Evolutionary conservation across 1,140 invertebrate genomes (phyloP), one percentile per base, ranked within the genome.

Genomic region (Tachypleus tridentatus): DNA sequence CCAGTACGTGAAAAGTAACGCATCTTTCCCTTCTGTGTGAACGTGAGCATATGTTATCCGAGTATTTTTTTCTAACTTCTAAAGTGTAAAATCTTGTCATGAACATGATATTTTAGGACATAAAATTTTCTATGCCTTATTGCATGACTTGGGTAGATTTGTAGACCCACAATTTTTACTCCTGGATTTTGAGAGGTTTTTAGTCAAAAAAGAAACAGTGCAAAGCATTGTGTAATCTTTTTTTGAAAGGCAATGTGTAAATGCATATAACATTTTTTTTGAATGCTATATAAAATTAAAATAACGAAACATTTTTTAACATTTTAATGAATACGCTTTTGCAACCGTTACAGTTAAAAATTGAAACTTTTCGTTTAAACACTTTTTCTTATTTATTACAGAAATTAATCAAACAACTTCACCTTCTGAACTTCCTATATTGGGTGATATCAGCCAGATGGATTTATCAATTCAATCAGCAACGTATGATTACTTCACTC

Each of bases 371-470:
- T 61, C 49, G 7, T 54, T 59, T 8, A 8, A n/a, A 8, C 60
- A 59, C 11, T 8, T 54, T 4, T 3, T 8, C n/a, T 63, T 65
- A 59, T 59, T 68, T 66, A 64, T 80, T 82, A 62, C 81, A 93
- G 89, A 86, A 75, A 84, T 87, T 71, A 85, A 85, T 75, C 90
- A 93, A 81, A 81, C 83, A 69, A 93, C 89, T 58, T 82, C 80
- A 66, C 90, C 90, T 50, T 75, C 80, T 67, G 86, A 89, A 71
- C 77, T 93, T 69, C 89, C 90, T 64, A 87, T 94, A 70, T 83
- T 84, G 49, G 91, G 91, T 9, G 85, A 89, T 76, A 87, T 88
- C 10, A 84, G 82, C 72, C 87, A 93, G 76, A 87, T 92, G 59
- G 82, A 85, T 61, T 74, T 94, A 67, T 84, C 86, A 69, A 81